Conservation (phyloP, 2,113 vertebrate species). For the Ardeotis arabs region DNA sequence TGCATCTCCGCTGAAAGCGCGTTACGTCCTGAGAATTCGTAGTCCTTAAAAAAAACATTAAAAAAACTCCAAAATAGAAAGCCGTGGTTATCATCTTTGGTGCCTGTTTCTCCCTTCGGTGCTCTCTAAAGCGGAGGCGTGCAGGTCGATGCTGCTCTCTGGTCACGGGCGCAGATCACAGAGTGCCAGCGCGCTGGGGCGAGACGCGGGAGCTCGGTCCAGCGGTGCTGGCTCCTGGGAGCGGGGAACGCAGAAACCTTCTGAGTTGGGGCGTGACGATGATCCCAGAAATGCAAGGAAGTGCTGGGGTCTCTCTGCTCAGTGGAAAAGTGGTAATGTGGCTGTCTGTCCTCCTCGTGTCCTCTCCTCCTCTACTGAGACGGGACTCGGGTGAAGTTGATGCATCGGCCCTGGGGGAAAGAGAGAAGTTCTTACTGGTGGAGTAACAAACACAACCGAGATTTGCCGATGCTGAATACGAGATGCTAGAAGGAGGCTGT, state of each 20-base stretch:
- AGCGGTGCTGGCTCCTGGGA: background rate
- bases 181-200: background rate
- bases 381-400: slow-evolving; percentile 88
- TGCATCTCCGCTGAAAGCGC: slow-evolving; percentile 67
- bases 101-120: background rate
- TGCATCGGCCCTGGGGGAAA: slow-evolving; percentile 87
- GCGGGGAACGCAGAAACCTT: slow-evolving; percentile 15
- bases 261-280: background rate
- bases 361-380: slow-evolving; percentile 72
- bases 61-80: background rate
- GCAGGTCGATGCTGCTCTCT: background rate
- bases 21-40: slow-evolving; percentile 72
- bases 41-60: background rate
- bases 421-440: slow-evolving; percentile 39
- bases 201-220: background rate
- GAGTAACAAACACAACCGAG: background rate
- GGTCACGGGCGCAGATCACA: background rate
- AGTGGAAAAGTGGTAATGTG: slow-evolving; percentile 7
- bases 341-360: background rate
- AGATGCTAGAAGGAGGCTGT: background rate
- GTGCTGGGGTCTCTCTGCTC: slow-evolving; percentile 38
- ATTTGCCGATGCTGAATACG: background rate
- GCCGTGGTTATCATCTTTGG: background rate
- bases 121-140: background rate
- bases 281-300: slow-evolving; percentile 32